Evolutionary conservation across 2,888 invertebrate species (phyloP), one percentile per base, ranked within the genome.

Genomic region (Phasia obesa): DNA sequence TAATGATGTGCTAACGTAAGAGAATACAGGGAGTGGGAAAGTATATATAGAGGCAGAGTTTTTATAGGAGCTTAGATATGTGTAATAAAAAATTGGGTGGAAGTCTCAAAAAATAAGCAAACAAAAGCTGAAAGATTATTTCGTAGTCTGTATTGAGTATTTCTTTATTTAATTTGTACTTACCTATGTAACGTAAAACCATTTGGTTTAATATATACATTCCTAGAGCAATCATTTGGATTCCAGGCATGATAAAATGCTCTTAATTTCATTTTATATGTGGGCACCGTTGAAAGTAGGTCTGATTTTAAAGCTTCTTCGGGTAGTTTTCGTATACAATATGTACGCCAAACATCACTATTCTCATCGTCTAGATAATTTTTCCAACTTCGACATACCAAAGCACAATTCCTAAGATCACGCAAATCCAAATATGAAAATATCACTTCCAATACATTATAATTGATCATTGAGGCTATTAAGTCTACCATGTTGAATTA

Each of bases 181-280:
- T 87, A 94, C 95, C 95, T 94, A 93, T 99, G 99, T 87, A 99
- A 93, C 21, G 99, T 99, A 91, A 99, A 99, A 85, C 98, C 98
- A 92, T 98, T 98, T 27, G 97, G 95, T 92, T 98, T 98, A 71
- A 99, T 96, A 91, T 97, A 99, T 90, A 99, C 96, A 92, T 99
- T 98, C 90, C 97, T 94, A 64, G 99, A 99, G 91, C 98, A 98
- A 91, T 99, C 99, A 90, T 96, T 95, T 11, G 98, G 97, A 92
- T 98, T 99, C 99, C 99, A 99, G 0, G 99, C 96, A 92, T 98
- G 97, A 90, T 95, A 95, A 92, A 95, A 98, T 15, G 99, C 98
- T 88, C 97, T 93, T 85, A 99, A 93, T 93, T 99, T 99, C 25
- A 97, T 95, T 93, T 98, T 99, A 90, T 96, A 98, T 5, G 97